Conservation (phyloP, 2,113 vertebrate species). For the Aythya baeri region DNA sequence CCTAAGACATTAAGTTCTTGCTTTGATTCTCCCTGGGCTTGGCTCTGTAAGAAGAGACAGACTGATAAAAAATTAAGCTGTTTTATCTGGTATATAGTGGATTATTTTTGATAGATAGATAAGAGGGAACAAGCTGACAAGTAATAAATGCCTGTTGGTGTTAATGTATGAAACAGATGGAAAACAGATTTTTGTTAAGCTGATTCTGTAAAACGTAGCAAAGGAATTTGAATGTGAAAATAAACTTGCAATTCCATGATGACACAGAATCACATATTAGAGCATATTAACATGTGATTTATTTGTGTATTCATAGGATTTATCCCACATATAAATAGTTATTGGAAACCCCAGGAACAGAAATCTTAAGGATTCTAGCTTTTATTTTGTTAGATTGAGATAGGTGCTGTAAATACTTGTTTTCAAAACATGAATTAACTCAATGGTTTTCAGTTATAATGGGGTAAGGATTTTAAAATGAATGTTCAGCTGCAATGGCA, state of each 20-base stretch:
- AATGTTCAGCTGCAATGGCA: background rate
- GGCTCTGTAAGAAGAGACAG: background rate
- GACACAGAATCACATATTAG: conserved; percentile 2
- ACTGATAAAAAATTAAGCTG: background rate
- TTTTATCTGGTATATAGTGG: conserved; percentile 50
- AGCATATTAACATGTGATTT: background rate
- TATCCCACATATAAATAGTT: background rate
- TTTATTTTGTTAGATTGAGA: background rate
- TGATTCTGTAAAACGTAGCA: conserved; percentile 26
- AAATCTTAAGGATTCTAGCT: background rate
- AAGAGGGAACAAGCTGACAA: conserved; percentile 14
- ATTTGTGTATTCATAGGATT: background rate
- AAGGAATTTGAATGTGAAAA: conserved; percentile 31
- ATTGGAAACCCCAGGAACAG: background rate
- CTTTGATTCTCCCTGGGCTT: background rate
- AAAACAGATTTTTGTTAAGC: conserved; percentile 46
- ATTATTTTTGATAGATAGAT: conserved; percentile 47
- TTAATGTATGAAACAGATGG: conserved; percentile 35
- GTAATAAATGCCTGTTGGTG: background rate
- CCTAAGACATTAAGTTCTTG: background rate
- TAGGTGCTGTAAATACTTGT: background rate
- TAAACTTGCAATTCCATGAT: background rate
- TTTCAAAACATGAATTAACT: background rate
- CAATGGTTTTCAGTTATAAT: background rate
- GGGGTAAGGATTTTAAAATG: background rate